Conservation (phyloP, 2,888 invertebrate genomes). For the Ectemnius cavifrons region DNA sequence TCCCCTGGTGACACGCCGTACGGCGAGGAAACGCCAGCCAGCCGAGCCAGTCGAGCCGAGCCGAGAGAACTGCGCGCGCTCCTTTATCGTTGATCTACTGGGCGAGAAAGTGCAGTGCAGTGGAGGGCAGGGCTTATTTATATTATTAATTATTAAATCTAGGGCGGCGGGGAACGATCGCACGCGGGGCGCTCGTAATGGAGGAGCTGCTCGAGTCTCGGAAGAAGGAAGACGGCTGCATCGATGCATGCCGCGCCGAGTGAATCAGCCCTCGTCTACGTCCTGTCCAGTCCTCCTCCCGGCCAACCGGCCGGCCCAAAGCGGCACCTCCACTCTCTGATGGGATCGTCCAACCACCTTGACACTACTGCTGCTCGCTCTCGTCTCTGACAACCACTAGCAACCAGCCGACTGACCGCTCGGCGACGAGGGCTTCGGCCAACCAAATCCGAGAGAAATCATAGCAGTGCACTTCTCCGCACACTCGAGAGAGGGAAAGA, state of each 20-base stretch:
- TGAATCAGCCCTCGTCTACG: constrained; percentile 44
- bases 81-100: not conserved
- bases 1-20: constrained; percentile 50
- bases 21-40: constrained; percentile 27
- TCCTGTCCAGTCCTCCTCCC: constrained; percentile 37
- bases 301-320: constrained; percentile 54
- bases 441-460: too few relatives aligned
- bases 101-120: constrained; percentile 1
- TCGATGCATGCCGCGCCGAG: constrained; percentile 52
- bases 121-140: constrained; percentile 4
- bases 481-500: not conserved
- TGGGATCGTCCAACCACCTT: constrained; percentile 58
- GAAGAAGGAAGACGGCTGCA: constrained; percentile 40
- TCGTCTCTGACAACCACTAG: constrained; percentile 55
- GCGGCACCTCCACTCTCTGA: constrained; percentile 50
- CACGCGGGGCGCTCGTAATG: constrained; percentile 54
- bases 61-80: not conserved
- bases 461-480: too few relatives aligned
- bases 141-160: not conserved
- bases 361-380: constrained; percentile 40
- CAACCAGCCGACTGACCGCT: too few relatives aligned
- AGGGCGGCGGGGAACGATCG: constrained; percentile 35
- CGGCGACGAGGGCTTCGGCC: too few relatives aligned
- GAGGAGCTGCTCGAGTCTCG: constrained; percentile 47
- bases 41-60: constrained; percentile 4